Evolutionary conservation across 2,888 invertebrate species (phyloP).

Genomic region (Podotricha telesiphe): DNA sequence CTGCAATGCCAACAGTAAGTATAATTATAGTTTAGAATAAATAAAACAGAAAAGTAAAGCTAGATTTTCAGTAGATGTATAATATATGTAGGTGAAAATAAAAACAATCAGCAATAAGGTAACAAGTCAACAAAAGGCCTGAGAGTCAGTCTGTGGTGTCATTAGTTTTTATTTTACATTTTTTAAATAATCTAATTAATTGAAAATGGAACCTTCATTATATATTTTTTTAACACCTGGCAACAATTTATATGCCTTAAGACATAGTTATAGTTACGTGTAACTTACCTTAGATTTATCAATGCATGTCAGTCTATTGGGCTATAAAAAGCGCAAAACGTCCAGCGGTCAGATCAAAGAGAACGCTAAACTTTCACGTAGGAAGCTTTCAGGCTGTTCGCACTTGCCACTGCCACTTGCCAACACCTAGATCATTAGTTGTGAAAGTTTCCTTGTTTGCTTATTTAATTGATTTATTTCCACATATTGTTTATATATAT

Average conservation of each 20-base stretch:
- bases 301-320: conserved; percentile 24
- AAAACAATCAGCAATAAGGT: too few species aligned
- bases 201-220: too few species aligned
- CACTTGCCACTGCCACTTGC: conserved; percentile 44
- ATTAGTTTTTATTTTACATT: too few species aligned
- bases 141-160: too few species aligned
- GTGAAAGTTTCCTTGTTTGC: conserved; percentile 53
- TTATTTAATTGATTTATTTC: conserved; percentile 45
- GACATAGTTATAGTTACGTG: not conserved
- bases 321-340: conserved; percentile 21
- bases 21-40: too few species aligned
- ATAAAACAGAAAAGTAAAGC: too few species aligned
- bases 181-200: too few species aligned
- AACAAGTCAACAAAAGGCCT: too few species aligned
- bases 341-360: conserved; percentile 48
- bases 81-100: too few species aligned
- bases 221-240: too few species aligned
- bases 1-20: too few species aligned
- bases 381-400: conserved; percentile 58
- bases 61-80: too few species aligned
- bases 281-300: not conserved
- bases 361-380: conserved; percentile 58
- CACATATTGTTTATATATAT: not conserved
- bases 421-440: conserved; percentile 54
- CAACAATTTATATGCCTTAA: not conserved